Percentiles rank a stretch among this genome's conserved stretches.
Conservation (phyloP, 1,140 invertebrate genomes). For the Leptinotarsa lineolata region DNA sequence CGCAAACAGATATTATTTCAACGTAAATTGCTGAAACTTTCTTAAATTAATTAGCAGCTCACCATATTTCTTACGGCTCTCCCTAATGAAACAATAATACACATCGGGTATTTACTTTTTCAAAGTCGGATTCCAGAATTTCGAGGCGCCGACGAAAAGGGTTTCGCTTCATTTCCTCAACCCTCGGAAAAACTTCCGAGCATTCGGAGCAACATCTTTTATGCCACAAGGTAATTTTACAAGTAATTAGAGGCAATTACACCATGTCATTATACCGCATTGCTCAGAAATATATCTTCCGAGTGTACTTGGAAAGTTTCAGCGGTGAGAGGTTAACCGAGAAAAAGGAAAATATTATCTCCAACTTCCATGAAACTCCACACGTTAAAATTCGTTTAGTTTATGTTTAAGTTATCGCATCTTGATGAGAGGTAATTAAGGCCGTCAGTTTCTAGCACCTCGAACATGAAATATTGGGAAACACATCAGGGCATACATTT, state of each 20-base stretch:
- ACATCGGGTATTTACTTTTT: slow-evolving; percentile 50
- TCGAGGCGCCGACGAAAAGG: slow-evolving; percentile 34
- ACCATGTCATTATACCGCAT: slow-evolving; percentile 55
- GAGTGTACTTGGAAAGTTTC: slow-evolving; percentile 27
- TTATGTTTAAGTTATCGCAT: slow-evolving; percentile 12
- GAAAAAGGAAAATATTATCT: slow-evolving; percentile 33
- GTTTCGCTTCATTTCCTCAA: slow-evolving; percentile 51
- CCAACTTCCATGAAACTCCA: slow-evolving; percentile 22
- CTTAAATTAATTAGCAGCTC: slow-evolving; percentile 50
- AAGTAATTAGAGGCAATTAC: slow-evolving; percentile 59
- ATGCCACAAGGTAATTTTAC: slow-evolving; percentile 59
- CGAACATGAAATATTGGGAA: no score
- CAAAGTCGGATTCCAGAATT: slow-evolving; percentile 28
- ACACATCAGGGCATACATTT: no score
- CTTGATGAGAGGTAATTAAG: slow-evolving; percentile 15
- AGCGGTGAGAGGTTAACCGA: slow-evolving; percentile 12
- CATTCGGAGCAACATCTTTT: slow-evolving; percentile 51
- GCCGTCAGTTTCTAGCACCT: slow-evolving; percentile 1
- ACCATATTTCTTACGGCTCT: slow-evolving; percentile 49
- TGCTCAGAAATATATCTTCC: slow-evolving; percentile 52
- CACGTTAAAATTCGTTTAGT: slow-evolving; percentile 22
- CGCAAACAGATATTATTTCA: slow-evolving; percentile 44
- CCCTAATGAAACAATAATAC: slow-evolving; percentile 53
- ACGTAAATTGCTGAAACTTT: slow-evolving; percentile 45
- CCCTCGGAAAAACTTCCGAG: slow-evolving; percentile 49